These are phyloP conservation scores for Halocynthia aurantium DNA, from an alignment of 23 tunicate genomes.

Conservation along the genomic window DNA sequence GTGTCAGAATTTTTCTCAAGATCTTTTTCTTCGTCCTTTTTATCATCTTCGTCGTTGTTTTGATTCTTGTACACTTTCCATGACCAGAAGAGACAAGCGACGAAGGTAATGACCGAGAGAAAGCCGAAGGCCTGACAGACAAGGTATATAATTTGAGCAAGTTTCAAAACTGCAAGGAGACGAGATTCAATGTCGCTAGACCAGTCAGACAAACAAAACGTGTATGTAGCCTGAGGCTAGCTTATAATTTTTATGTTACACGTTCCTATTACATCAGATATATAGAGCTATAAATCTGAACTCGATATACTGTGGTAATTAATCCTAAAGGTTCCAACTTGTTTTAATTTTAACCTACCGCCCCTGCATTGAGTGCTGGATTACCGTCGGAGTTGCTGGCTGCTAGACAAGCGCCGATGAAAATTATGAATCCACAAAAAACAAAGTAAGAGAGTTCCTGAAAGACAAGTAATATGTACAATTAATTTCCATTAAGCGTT, in stretches of 20 bases:
- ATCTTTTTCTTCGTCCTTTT: slow-evolving; percentile 26
- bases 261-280: no score
- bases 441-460: slow-evolving; percentile 76
- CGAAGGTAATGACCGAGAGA: slow-evolving; percentile 43
- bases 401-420: slow-evolving; percentile 82
- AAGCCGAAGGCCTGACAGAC: slow-evolving; percentile 69
- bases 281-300: no score
- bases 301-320: no score
- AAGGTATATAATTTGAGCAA: not conserved
- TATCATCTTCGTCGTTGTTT: slow-evolving; percentile 14
- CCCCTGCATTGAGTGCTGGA: slow-evolving; percentile 59
- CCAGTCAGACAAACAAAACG: no score
- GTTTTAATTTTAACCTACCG: slow-evolving; percentile 42
- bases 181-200: no score
- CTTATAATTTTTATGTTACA: no score
- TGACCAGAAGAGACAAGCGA: slow-evolving; percentile 34
- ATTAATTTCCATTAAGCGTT: not conserved
- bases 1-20: slow-evolving; percentile 34
- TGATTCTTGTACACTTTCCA: slow-evolving; percentile 42
- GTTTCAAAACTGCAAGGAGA: not conserved
- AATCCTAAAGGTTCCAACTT: no score
- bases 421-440: slow-evolving; percentile 58
- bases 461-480: not conserved
- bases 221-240: no score
- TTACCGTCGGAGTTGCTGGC: slow-evolving; percentile 66